phyloP scores from a whole-genome alignment of 2,797 vertebrate genomes.

The Jordanella pulchra region DNA sequence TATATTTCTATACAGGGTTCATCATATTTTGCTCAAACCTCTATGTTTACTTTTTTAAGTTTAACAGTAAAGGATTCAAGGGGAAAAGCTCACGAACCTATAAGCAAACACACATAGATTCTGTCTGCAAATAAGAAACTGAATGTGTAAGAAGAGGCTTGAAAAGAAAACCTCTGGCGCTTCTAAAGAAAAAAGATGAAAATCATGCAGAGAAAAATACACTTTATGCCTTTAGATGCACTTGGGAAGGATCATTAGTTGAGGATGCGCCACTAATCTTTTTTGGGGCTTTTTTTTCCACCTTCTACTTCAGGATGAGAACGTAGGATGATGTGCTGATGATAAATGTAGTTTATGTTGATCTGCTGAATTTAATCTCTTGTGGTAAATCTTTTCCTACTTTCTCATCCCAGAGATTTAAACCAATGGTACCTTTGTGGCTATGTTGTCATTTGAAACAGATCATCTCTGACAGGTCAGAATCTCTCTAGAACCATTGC shows the following conservation, averaged over 20 bases:
- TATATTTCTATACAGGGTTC: not conserved
- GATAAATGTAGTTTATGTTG: slow-evolving; percentile 84
- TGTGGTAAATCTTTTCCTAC: slow-evolving; percentile 78
- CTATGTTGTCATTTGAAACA: slow-evolving; percentile 82
- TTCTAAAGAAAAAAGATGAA: slow-evolving; percentile 56
- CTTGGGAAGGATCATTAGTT: slow-evolving; percentile 81
- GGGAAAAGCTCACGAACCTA: not conserved
- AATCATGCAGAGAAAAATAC: slow-evolving; percentile 50
- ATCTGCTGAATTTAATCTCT: slow-evolving; percentile 81
- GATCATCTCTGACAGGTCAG: slow-evolving; percentile 77
- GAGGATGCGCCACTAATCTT: slow-evolving; percentile 65
- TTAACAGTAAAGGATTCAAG: not conserved
- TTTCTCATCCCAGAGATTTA: slow-evolving; percentile 64
- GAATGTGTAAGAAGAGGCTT: slow-evolving; percentile 2
- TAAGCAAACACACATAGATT: not conserved
- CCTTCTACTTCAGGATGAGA: slow-evolving; percentile 58
- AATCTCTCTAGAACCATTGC: slow-evolving; percentile 72
- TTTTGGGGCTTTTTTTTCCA: slow-evolving; percentile 30
- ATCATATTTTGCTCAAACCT: not conserved
- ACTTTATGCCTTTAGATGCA: slow-evolving; percentile 67
- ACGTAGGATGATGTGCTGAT: slow-evolving; percentile 79
- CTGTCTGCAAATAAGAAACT: not conserved
- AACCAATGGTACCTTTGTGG: slow-evolving; percentile 54
- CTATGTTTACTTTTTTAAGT: not conserved
- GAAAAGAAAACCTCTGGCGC: slow-evolving; percentile 20